Evolutionary conservation across 2,113 vertebrate species (phyloP), one percentile per base, ranked within the genome.

Genomic region (Scomber scombrus): DNA sequence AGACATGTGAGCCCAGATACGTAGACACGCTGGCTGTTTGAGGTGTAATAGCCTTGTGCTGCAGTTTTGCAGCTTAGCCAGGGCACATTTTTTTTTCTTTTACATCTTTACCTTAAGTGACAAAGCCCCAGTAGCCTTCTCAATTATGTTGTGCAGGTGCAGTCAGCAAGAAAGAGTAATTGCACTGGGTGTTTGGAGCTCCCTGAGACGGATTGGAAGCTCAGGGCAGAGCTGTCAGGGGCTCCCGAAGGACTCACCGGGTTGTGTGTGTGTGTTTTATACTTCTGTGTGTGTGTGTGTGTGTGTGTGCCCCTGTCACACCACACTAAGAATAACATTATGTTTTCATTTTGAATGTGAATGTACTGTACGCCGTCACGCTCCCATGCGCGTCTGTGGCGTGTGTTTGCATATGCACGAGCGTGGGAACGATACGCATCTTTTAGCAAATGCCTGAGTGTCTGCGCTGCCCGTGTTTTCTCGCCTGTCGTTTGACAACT

Each of bases 141-240:
- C 94, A 92, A 92, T 93, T 90, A 93, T 91, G 93, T 91, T 91
- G 89, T 91, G 85, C 89, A 91, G 92, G 93, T 93, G 93, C 92
- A 93, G 94, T 95, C 94, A 95, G 93, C 90, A 90, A 81, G 89
- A 94, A 91, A 82, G 85, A 93, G 92, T 95, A 95, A 94, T 94
- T 95, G 94, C 90, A 75, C 82, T 92, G 91, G 92, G 94, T 92
- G 90, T 94, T 92, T 72, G 81, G 81, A 87, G 81, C 83, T 94
- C 93, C 91, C 93, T 6, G 81, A 94, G 88, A 94, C 71, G 85
- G 80, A 92, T 85, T 85, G 84, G 80, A 85, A 88, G 87, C 91
- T 91, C 88, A 86, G 84, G 92, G 91, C 90, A 87, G 87, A 90
- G 89, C 92, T 93, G 93, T 93, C 92, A 94, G 84, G 71, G 11